Evolutionary conservation across 2,113 vertebrate species (phyloP), one percentile per base, ranked within the genome.

Genomic region (Neodontobutis hainanensis): DNA sequence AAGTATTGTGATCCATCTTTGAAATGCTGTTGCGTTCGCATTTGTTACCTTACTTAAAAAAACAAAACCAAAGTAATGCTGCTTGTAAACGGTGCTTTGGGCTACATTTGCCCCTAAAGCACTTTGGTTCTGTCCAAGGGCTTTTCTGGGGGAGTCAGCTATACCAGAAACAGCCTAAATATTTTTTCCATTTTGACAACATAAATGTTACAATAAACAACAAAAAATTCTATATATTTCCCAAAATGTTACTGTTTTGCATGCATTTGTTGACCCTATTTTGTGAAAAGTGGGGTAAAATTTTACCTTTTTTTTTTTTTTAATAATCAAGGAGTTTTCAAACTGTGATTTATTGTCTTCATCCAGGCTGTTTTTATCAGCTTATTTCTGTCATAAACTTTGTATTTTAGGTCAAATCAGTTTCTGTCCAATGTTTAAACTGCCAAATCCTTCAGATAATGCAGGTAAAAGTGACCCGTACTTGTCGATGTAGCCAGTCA

Each of bases 41-140:
- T 56, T 42, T 44, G 15, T 74, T 75, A 43, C 27, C 16, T 38
- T 65, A 5, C 6, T 68, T 61, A 73, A 50, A 69, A 63, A 56
- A 58, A 35, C 61, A 68, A 74, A 86, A 80, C 78, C 77, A 85
- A 82, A 87, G 62, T 82, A 15, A 53, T 57, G 70, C 73, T 84
- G 65, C 61, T 77, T 55, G 15, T 57, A 3, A 65, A 48, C 55
- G 65, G 38, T 73, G 43, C 70, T 59, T 71, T 69, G 56, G 56
- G 19, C 51, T 6, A 8, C 60, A 72, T 57, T 36, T 45, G 70
- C 44, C 60, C 69, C 65, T 4, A 4, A 27, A 61, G 53, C 57
- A 14, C 61, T 45, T 56, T 48, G 58, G 47, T 60, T 78, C 46
- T 50, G 8, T 61, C 16, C 51, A 35, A 52, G 68, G 19, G 44